Evolutionary conservation across 2,888 invertebrate species (phyloP), one percentile per base, ranked within the genome.

Genomic region (Drosophila mayaguana): DNA sequence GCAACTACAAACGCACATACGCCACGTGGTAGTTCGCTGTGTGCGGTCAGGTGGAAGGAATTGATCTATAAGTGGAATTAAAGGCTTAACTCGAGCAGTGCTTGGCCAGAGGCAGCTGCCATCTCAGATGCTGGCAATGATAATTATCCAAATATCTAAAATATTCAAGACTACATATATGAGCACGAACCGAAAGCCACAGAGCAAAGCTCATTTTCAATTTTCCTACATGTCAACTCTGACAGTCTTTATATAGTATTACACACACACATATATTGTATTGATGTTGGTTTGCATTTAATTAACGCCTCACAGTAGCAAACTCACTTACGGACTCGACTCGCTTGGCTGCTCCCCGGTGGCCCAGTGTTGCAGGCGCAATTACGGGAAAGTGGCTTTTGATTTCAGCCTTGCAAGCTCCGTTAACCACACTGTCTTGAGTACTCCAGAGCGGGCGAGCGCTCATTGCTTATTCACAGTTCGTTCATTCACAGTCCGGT

Each of bases 311-410:
- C 46, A 48, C 48, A 68, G 68, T 50, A 59, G 42, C 14, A 11
- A 25, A 22, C 12, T 50, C 48, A 16, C 22, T 45, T 20, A 22
- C 45, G 20, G n/a, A 28, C 48, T 50, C 42, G 60, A 22, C 36
- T 53, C 60, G 63, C 45, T 34, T 22, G 42, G 53, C 48, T 54
- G 50, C 43, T 66, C 68, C 71, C 61, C 32, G 51, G 66, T 50
- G 68, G 64, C 43, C 61, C 54, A 60, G 61, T 42, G 69, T 69
- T 68, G 72, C 69, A 63, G 68, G 56, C 69, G 78, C 82, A 81
- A 81, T 80, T 81, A 80, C 78, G 70, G 59, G 65, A 68, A 81
- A 81, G 78, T 81, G 76, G 72, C 83, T 80, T 82, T 80, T 82
- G 80, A 82, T 81, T 78, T 78, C 67, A 79, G 76, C 70, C 68